Percentiles rank a stretch among this genome's conserved stretches.
Evolutionary conservation across 2,113 vertebrate species (phyloP).

Genomic region (human (Homo sapiens)): DNA sequence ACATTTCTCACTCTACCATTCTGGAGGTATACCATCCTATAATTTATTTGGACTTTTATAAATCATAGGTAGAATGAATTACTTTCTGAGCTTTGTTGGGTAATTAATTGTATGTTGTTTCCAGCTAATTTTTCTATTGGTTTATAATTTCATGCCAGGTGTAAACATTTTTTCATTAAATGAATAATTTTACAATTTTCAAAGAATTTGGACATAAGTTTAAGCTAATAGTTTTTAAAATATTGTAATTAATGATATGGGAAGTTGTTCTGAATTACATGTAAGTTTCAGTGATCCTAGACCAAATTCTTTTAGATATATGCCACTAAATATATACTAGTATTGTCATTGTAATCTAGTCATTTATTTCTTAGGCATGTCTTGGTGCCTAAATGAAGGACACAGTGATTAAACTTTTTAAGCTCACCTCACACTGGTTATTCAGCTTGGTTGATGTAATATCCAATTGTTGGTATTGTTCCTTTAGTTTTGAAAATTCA

Average conservation of each 20-base stretch:
- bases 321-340: neutral
- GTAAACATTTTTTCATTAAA: constrained; percentile 40
- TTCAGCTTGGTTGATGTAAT: constrained; percentile 97
- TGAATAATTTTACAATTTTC: neutral
- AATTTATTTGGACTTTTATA: constrained; percentile 49
- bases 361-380: constrained; percentile 2
- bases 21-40: neutral
- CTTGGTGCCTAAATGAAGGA: neutral
- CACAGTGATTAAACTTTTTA: neutral
- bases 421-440: constrained; percentile 96
- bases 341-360: neutral
- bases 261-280: constrained; percentile 33
- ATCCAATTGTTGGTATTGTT: constrained; percentile 97
- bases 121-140: constrained; percentile 37
- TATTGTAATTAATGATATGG: constrained; percentile 30
- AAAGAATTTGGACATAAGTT: neutral
- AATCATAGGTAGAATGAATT: constrained; percentile 35
- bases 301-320: constrained; percentile 23
- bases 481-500: constrained; percentile 95
- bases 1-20: neutral
- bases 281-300: constrained; percentile 22
- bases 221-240: neutral
- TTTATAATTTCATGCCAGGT: constrained; percentile 27
- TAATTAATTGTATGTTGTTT: constrained; percentile 36
- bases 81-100: constrained; percentile 1